These are phyloP conservation scores for Mohoua ochrocephala DNA, from an alignment of 2,113 vertebrate species.

Conservation along the genomic window DNA sequence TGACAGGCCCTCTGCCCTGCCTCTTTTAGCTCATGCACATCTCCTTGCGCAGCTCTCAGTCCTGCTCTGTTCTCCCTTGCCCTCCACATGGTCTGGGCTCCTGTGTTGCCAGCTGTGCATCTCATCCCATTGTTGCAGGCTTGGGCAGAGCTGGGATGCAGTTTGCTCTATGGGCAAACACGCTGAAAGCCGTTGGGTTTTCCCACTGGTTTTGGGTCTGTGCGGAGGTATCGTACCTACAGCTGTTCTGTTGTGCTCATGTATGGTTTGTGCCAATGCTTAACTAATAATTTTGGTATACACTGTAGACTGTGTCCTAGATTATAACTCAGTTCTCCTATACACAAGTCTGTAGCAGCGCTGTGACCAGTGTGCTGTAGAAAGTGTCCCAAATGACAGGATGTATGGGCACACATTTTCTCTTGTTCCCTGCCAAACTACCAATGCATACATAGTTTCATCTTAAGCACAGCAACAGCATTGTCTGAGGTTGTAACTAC, in stretches of 20 bases:
- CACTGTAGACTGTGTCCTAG: background rate
- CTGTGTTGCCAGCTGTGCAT: background rate
- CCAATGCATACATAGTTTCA: accelerated
- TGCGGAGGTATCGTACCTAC: accelerated
- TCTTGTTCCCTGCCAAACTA: background rate
- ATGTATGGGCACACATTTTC: background rate
- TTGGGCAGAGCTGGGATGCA: background rate
- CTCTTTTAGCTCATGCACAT: accelerated
- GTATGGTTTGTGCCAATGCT: background rate
- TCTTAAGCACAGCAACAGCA: background rate
- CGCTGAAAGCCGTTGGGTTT: accelerated
- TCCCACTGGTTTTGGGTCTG: background rate
- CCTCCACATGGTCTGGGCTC: background rate
- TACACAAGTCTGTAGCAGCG: accelerated
- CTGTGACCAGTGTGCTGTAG: background rate
- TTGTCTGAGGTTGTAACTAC: background rate
- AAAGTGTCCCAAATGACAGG: background rate
- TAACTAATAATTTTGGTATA: background rate
- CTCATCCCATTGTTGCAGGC: background rate
- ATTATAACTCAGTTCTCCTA: background rate
- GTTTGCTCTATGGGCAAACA: background rate
- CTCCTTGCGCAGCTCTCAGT: accelerated
- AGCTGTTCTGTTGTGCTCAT: background rate
- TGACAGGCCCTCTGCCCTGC: background rate
- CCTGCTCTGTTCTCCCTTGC: background rate